A percentile compares a stretch with the other conserved stretches of the same genome.
phyloP scores from a whole-genome alignment of 2,888 invertebrate genomes.

The Amphiduros pacificus region DNA sequence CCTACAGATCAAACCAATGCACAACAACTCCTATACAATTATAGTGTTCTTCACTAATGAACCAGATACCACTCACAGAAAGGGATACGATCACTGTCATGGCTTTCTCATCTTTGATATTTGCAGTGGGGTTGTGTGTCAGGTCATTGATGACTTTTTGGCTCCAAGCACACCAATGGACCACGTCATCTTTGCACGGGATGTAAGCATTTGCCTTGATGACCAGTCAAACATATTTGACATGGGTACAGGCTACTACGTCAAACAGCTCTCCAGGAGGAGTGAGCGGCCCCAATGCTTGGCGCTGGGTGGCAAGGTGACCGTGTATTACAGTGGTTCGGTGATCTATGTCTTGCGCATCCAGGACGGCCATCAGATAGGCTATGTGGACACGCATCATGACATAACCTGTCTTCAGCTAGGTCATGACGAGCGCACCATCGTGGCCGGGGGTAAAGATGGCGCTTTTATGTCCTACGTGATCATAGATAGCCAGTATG shows the following conservation, averaged over 20 bases:
- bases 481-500: constrained; percentile 38
- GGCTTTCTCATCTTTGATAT: constrained; percentile 48
- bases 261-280: constrained; percentile 31
- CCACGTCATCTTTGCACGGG: constrained; percentile 40
- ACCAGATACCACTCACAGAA: constrained; percentile 9
- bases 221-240: constrained; percentile 44
- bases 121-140: constrained; percentile 41
- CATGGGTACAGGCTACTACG: constrained; percentile 36
- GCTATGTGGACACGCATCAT: constrained; percentile 46
- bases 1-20: constrained; percentile 40
- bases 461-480: constrained; percentile 51
- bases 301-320: constrained; percentile 42
- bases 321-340: constrained; percentile 39
- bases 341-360: constrained; percentile 39
- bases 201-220: constrained; percentile 50
- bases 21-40: constrained; percentile 34
- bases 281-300: constrained; percentile 36
- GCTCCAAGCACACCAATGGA: constrained; percentile 33
- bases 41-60: constrained; percentile 42
- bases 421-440: constrained; percentile 48
- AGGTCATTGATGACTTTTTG: constrained; percentile 46
- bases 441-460: constrained; percentile 52
- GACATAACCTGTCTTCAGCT: constrained; percentile 34
- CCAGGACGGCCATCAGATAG: constrained; percentile 40
- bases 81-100: constrained; percentile 27